Evolutionary conservation across 53 echinoderm and acorn worm species (phyloP), one percentile per base, ranked within the genome.

Genomic region (Luidia sarsii): DNA sequence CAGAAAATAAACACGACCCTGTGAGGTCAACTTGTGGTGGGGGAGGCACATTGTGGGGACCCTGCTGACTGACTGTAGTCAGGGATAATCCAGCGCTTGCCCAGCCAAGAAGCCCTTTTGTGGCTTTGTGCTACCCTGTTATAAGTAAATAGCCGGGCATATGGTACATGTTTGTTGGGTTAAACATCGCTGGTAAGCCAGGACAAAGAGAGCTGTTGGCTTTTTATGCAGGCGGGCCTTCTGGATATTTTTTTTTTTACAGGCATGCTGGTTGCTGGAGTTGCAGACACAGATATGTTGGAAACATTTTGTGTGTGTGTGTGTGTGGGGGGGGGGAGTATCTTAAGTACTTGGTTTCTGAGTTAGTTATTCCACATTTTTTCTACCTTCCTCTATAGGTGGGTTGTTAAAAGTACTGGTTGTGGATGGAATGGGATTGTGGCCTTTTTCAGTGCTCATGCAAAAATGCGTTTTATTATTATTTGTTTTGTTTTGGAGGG

Each of bases 1-100:
- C 77, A 77, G 35, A 77, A 74, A 77, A 77, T 77, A 77, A 77
- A 77, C 77, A 77, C 41, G 48, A 61, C 60, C 77, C 61, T 13
- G 55, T 45, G 61, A 77, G 77, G 77, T 77, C 77, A 77, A 61
- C 7, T 30, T 54, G 36, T 11, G 23, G 71, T 71, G n/a, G n/a
- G n/a, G n/a, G n/a, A n/a, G n/a, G n/a, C n/a, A n/a, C 45, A 41
- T 3, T 11, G 23, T 23, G 43, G 4, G 1, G 2, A 45, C 45
- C 4, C 27, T 2, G 24, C 23, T 11, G 4, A 21, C 53, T 11
- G 7, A 21, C 22, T 53, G 3, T 53, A 63, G 63, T 21, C 56
- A 24, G 3, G 30, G 77, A 77, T 77, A 38, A 77, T 77, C 77
- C 77, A 28, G 33, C 31, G 37, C 28, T 34, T 15, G 5, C n/a